Evolutionary conservation across 2,888 invertebrate species (phyloP).

Genomic region (Sisyra terminalis): DNA sequence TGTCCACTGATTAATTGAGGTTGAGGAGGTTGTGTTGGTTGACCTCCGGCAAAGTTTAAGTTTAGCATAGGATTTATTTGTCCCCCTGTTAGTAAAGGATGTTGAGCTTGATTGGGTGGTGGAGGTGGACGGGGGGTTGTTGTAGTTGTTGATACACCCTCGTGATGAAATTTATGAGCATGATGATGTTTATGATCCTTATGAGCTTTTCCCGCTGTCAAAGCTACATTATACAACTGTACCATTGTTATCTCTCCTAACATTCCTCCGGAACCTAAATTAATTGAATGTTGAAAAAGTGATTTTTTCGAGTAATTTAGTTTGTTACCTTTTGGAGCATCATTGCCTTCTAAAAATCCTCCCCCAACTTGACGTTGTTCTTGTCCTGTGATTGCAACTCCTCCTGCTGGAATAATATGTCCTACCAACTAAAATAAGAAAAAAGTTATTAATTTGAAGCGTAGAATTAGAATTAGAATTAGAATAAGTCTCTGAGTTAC

Average conservation of each 20-base stretch:
- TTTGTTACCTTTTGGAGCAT: slow-evolving; percentile 32
- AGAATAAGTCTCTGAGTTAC: slow-evolving; percentile 32
- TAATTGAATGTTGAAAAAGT: too few species aligned
- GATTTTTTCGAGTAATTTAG: too few species aligned
- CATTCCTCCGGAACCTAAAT: slow-evolving; percentile 44
- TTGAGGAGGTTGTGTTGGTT: slow-evolving; percentile 21
- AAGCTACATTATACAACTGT: slow-evolving; percentile 61
- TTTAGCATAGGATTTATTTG: slow-evolving; percentile 42
- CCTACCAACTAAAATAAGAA: slow-evolving; percentile 48
- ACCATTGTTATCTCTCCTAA: slow-evolving; percentile 65
- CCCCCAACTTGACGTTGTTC: slow-evolving; percentile 43
- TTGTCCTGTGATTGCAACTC: slow-evolving; percentile 58
- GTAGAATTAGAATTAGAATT: neutral
- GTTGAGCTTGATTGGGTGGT: slow-evolving; percentile 32
- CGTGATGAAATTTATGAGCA: slow-evolving; percentile 62
- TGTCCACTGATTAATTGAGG: slow-evolving; percentile 25
- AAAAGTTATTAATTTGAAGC: slow-evolving; percentile 1
- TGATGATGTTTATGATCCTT: slow-evolving; percentile 79
- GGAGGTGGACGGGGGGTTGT: slow-evolving; percentile 38
- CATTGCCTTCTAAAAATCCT: slow-evolving; percentile 33
- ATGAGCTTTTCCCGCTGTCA: slow-evolving; percentile 75
- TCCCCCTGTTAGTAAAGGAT: slow-evolving; percentile 40
- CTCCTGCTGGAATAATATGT: slow-evolving; percentile 58
- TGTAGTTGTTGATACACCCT: slow-evolving; percentile 43
- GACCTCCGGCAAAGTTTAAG: slow-evolving; percentile 31